These are phyloP conservation scores for Sander vitreus DNA, from an alignment of 2,113 vertebrate species.

Conservation along the genomic window DNA sequence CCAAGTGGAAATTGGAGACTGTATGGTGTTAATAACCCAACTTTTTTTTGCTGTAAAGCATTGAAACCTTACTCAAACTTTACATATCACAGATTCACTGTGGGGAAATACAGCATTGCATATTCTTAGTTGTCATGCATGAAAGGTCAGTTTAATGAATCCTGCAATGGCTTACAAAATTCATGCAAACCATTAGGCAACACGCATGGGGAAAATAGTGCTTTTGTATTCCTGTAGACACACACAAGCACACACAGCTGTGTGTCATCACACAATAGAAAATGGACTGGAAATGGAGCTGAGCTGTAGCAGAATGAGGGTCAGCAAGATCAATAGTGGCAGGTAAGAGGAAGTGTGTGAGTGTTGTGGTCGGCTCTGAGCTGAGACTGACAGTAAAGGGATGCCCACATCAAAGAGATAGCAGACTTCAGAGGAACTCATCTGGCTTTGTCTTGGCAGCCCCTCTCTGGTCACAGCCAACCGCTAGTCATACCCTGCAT, in stretches of 20 bases:
- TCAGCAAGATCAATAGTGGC: constrained; percentile 14
- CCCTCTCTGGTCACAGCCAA: constrained; percentile 19
- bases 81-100: not conserved
- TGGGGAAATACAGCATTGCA: not conserved
- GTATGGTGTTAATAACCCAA: constrained; percentile 19
- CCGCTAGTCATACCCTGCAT: constrained; percentile 33
- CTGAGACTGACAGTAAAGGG: constrained; percentile 67
- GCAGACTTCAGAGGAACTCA: constrained; percentile 63
- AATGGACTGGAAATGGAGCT: not conserved
- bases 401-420: constrained; percentile 67
- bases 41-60: not conserved
- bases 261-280: constrained; percentile 6
- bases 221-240: not conserved
- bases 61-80: not conserved
- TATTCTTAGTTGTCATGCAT: not conserved
- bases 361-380: constrained; percentile 51
- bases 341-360: constrained; percentile 40
- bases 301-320: constrained; percentile 40
- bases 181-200: not conserved
- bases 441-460: constrained; percentile 54
- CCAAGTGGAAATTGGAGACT: constrained; percentile 27
- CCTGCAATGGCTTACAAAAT: not conserved
- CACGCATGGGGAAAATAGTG: not conserved
- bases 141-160: not conserved
- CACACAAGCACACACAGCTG: not conserved